A percentile compares a stretch with the other conserved stretches of the same genome.
phyloP scores from a whole-genome alignment of 2,113 vertebrate species.

The Cavia porcellus region DNA sequence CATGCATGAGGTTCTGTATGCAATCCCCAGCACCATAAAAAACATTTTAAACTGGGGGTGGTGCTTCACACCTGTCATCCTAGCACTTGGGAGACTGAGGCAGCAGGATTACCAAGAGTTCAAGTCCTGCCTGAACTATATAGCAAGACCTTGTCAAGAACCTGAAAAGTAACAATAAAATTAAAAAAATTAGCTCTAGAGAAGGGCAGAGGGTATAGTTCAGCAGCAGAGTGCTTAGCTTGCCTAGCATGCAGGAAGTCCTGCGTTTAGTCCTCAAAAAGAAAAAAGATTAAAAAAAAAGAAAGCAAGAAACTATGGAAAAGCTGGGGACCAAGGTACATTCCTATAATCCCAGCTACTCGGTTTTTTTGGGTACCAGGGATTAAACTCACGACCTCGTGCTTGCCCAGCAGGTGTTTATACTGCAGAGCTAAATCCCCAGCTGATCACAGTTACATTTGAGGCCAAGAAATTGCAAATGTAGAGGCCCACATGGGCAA shows the following conservation, averaged over 20 bases:
- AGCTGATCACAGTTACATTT: neutral
- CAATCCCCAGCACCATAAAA: neutral
- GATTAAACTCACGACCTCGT: too few relatives aligned
- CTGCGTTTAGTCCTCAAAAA: neutral
- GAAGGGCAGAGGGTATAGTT: neutral
- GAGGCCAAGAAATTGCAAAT: neutral
- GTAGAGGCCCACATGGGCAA: neutral
- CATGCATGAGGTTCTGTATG: neutral
- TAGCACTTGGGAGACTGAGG: neutral
- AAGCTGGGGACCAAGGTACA: neutral
- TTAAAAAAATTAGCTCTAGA: neutral
- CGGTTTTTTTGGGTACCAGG: too few relatives aligned
- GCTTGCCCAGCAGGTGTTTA: too few relatives aligned
- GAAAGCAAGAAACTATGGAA: neutral
- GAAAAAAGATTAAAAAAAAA: neutral
- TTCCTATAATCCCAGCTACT: neutral
- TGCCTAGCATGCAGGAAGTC: neutral
- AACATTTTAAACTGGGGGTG: neutral
- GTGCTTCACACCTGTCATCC: neutral
- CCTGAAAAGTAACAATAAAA: neutral
- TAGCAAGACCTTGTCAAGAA: neutral
- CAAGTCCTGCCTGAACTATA: neutral
- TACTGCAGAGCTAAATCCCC: too few relatives aligned
- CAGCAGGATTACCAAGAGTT: neutral
- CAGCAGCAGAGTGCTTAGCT: neutral